Conservation (phyloP, 2,797 vertebrate genomes). For the Anguilla marmorata region DNA sequence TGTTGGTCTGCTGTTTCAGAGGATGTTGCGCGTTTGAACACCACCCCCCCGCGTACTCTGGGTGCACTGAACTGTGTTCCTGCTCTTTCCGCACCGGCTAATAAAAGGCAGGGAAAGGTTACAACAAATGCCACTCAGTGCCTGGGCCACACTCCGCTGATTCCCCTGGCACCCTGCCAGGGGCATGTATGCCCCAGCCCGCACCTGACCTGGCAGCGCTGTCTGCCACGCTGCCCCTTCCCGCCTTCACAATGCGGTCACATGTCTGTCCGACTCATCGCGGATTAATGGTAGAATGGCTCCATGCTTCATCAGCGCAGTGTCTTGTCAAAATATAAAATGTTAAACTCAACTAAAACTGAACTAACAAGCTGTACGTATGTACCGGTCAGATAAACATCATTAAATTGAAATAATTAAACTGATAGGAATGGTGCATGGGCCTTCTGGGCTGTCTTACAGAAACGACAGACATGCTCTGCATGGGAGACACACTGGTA, state of each 20-base stretch:
- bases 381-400: not conserved
- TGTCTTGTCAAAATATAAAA: not conserved
- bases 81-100: slow-evolving; percentile 3
- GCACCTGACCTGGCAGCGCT: not conserved
- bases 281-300: not conserved
- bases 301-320: not conserved
- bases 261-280: not conserved
- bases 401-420: not conserved
- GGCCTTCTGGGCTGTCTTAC: not conserved
- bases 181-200: not conserved
- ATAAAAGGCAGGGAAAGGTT: slow-evolving; percentile 6
- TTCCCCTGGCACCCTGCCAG: not conserved
- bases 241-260: not conserved
- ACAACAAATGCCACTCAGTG: not conserved
- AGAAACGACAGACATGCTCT: not conserved
- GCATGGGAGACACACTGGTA: slow-evolving; percentile 35
- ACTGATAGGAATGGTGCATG: no score
- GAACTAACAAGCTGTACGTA: not conserved
- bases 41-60: not conserved
- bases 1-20: not conserved
- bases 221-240: not conserved
- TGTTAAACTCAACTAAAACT: not conserved
- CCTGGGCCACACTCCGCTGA: not conserved
- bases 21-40: not conserved
- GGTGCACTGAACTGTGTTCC: not conserved